Evolutionary conservation across 1,140 invertebrate species (phyloP), one percentile per base, ranked within the genome.

Genomic region (Cylas formicarius): DNA sequence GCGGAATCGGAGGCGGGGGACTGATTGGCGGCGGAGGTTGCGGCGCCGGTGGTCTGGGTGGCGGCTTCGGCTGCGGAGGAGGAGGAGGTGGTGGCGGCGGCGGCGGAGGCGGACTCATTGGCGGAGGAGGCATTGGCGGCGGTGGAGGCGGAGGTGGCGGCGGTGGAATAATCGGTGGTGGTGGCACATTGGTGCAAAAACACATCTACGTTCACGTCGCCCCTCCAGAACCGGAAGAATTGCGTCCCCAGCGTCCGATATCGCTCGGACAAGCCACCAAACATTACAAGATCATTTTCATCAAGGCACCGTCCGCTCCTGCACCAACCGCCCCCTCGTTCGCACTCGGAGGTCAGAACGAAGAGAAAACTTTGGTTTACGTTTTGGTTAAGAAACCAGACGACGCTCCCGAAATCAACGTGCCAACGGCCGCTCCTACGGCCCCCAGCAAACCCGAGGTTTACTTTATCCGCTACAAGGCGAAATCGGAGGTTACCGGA

Each of bases 251-350:
- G 46, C 16, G 70, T 33, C 72, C 75, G 21, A 73, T 78, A 28
- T 65, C 70, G 1, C 67, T 57, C 52, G 70, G 66, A 53, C 68
- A 57, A 18, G 84, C 85, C 9, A 85, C 87, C 61, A 90, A 90
- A 58, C 85, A 90, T 60, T 90, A 89, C 74, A 88, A 88, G 65
- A 89, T 90, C 53, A 84, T 90, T 23, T 89, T 90, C 72, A 90
- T 90, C 61, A 88, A 89, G 73, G 85, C 86, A 1, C 86, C 86
- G 31, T 78, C 83, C 28, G 80, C 84, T 39, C 83, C 84, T 2
- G 77, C 82, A 4, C 82, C 83, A 14, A 84, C 81, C 7, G 81
- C 81, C 0, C 83, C 83, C 10, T 70, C 81, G 17, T 76, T 87
- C 46, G 82, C 85, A 6, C 63, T 83, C 28, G 78, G 82, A 53